phyloP scores from a whole-genome alignment of 2,888 invertebrate genomes.

The Dasypogon diadema region DNA sequence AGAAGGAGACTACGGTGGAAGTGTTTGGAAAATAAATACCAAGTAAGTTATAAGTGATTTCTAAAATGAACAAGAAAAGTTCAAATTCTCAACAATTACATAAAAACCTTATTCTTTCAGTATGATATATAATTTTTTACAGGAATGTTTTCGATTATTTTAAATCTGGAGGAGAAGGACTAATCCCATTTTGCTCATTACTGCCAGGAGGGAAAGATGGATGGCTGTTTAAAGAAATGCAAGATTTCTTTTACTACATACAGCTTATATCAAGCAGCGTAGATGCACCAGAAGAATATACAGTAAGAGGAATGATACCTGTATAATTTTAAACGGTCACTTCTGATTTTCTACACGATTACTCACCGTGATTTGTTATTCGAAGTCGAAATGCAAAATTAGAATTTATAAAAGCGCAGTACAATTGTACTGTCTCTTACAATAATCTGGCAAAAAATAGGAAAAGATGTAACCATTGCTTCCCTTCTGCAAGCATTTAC shows the following conservation, averaged over 20 bases:
- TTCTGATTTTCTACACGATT: no score
- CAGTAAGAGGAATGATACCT: no score
- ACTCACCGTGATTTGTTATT: no score
- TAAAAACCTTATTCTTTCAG: neutral
- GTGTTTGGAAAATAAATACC: conserved; percentile 73
- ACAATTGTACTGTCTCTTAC: no score
- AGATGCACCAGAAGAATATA: conserved; percentile 73
- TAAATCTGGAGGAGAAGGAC: conserved; percentile 71
- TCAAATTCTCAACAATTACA: no score
- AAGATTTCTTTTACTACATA: conserved; percentile 82
- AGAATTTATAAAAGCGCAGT: no score
- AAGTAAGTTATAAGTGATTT: conserved; percentile 65
- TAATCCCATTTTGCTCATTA: conserved; percentile 78
- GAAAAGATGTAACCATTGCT: no score
- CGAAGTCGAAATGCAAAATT: no score
- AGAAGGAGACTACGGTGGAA: conserved; percentile 69
- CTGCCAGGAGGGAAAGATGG: conserved; percentile 79
- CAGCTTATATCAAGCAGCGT: conserved; percentile 81
- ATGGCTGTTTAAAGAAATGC: conserved; percentile 78
- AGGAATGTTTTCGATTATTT: conserved; percentile 71
- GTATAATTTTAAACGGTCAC: no score
- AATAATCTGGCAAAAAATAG: no score
- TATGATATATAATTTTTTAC: conserved; percentile 41
- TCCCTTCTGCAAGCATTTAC: no score
- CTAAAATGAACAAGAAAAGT: conserved; percentile 21